Conservation (phyloP, 2,113 vertebrate genomes). For the Dicentrarchus labrax region DNA sequence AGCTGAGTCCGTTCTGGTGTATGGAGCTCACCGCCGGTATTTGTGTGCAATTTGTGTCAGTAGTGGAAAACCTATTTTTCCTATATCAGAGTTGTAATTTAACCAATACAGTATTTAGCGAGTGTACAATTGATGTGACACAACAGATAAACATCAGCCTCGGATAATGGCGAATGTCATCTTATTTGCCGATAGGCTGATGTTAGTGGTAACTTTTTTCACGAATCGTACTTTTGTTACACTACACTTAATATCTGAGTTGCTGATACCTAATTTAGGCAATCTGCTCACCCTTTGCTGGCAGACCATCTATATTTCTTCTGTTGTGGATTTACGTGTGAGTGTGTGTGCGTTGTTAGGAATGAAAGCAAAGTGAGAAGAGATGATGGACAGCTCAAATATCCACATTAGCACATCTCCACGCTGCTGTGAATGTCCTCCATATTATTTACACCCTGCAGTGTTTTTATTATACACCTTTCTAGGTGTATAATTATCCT, state of each 20-base stretch:
- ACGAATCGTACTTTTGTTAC: too few species aligned
- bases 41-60: too few species aligned
- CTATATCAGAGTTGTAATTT: too few species aligned
- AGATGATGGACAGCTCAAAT: constrained; percentile 35
- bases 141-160: too few species aligned
- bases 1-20: too few species aligned
- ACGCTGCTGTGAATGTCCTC: constrained; percentile 38
- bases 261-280: not conserved
- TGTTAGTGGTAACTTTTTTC: too few species aligned
- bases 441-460: constrained; percentile 52
- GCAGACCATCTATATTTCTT: not conserved
- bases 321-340: not conserved
- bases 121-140: too few species aligned
- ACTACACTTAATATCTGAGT: not conserved
- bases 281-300: not conserved
- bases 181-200: too few species aligned
- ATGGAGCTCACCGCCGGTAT: too few species aligned
- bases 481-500: constrained; percentile 79
- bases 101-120: too few species aligned
- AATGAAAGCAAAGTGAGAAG: constrained; percentile 6
- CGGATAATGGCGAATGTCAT: too few species aligned
- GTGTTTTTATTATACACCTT: constrained; percentile 77
- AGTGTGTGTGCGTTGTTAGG: not conserved
- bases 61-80: too few species aligned
- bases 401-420: constrained; percentile 46